These are phyloP conservation scores for Galbula dea DNA, from an alignment of 2,113 vertebrate species.

Conservation along the genomic window DNA sequence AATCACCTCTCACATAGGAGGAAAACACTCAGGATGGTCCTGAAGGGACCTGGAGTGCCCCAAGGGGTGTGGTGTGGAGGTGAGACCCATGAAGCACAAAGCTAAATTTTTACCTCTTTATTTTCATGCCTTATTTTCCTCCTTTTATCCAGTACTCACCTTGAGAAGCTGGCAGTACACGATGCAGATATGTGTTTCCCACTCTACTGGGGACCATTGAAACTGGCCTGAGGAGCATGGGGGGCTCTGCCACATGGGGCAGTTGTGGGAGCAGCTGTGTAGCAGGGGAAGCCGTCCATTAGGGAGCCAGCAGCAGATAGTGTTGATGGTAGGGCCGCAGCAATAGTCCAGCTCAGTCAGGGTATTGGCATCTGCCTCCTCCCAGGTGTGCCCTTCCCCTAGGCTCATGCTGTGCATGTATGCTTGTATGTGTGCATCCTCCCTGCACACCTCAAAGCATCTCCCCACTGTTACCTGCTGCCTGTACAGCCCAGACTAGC, in stretches of 20 bases:
- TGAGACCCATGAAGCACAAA: background rate
- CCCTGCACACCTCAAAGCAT: background rate
- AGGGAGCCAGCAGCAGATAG: background rate
- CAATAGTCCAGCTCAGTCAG: background rate
- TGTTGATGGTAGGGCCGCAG: background rate
- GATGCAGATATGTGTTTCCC: background rate
- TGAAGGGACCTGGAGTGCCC: background rate
- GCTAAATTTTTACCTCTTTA: background rate
- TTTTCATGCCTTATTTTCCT: background rate
- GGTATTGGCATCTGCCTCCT: background rate
- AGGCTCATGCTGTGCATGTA: accelerated
- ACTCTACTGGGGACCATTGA: background rate
- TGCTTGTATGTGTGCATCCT: background rate
- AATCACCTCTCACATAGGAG: background rate
- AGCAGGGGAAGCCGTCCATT: accelerated
- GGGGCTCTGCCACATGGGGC: background rate
- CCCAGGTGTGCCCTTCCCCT: background rate
- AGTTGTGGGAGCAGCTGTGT: background rate
- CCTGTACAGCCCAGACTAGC: background rate
- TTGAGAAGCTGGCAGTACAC: background rate
- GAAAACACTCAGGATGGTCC: background rate
- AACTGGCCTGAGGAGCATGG: accelerated
- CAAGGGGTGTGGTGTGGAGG: background rate
- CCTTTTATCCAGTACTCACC: background rate
- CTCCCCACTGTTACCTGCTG: background rate